Percentiles rank a stretch among this genome's conserved stretches.
Conservation (phyloP, 2,113 vertebrate species). For the Hassar affinis region DNA sequence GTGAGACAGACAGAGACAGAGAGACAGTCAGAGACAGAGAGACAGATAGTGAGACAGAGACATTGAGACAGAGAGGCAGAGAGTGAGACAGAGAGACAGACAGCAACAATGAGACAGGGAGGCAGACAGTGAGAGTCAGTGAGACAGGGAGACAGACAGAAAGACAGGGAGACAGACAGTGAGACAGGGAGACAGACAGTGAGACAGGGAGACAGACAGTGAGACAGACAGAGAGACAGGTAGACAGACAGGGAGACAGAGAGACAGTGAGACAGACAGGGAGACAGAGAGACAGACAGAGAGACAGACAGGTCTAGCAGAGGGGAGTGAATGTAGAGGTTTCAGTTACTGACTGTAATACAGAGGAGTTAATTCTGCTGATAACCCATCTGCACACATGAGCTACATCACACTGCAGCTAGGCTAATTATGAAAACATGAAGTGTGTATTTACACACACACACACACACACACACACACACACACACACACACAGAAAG, state of each 20-base stretch:
- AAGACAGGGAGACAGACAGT: neutral
- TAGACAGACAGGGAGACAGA: neutral
- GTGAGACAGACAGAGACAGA: neutral
- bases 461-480: slow-evolving; percentile 36
- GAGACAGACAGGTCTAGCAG: neutral
- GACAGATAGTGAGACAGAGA: neutral
- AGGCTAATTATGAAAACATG: slow-evolving; percentile 30
- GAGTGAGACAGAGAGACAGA: neutral
- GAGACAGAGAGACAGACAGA: slow-evolving; percentile 12
- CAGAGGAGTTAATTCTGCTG: neutral
- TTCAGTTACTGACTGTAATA: neutral
- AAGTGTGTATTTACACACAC: slow-evolving; percentile 20
- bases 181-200: neutral
- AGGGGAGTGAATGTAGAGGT: neutral
- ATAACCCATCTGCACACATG: neutral
- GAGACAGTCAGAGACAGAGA: neutral
- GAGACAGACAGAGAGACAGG: neutral
- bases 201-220: neutral
- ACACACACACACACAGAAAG: slow-evolving; percentile 1
- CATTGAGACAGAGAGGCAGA: neutral
- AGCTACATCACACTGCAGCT: neutral
- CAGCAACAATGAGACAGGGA: neutral
- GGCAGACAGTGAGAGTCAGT: neutral
- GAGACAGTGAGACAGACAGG: neutral
- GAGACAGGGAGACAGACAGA: neutral